Evolutionary conservation across 2,113 vertebrate genomes (phyloP), one percentile per base, ranked within the genome.

Genomic region (Martes martes): DNA sequence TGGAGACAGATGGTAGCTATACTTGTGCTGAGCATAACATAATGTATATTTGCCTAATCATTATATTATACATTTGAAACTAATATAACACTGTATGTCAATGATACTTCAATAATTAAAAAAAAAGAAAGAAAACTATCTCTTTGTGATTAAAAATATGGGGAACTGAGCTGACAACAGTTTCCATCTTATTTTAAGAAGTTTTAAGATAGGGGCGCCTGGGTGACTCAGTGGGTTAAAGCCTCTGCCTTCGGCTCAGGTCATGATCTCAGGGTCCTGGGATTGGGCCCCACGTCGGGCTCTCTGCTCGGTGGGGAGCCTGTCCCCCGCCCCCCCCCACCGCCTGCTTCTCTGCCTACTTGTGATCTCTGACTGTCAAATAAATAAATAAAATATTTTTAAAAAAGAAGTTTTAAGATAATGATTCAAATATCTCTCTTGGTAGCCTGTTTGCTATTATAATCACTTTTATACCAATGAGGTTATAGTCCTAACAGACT

Each of bases 141-240:
- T 78, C 83, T 42, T 42, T 23, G 9, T 63, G 15, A 63, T 39
- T 59, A 47, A 73, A 82, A 74, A 76, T 19, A 89, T 13, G 13
- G 1, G 1, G 15, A 65, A 6, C 11, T 85, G 63, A 92, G 3
- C 23, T 36, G 7, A 93, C 82, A 8, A 65, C 6, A 79, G 31
- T 24, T 96, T 93, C 36, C 45, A 33, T 88, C 21, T 74, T 85
- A 85, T 9, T 69, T 89, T 91, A 94, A 96, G 31, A 83, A 39
- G 14, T 50, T 84, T 61, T 59, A 89, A 89, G 16, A 45, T 11
- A 14, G 39, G 39, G 39, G 39, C 39, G 5, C 39, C 39, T 42
- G 39, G 39, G 39, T 42, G 39, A 4, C 39, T 42, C 39, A 42
- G 39, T 42, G 39, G 39, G 39, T 42, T 42, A 42, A 42, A 42